Evolutionary conservation across 2,113 vertebrate genomes (phyloP).

Genomic region (Oplegnathus fasciatus): DNA sequence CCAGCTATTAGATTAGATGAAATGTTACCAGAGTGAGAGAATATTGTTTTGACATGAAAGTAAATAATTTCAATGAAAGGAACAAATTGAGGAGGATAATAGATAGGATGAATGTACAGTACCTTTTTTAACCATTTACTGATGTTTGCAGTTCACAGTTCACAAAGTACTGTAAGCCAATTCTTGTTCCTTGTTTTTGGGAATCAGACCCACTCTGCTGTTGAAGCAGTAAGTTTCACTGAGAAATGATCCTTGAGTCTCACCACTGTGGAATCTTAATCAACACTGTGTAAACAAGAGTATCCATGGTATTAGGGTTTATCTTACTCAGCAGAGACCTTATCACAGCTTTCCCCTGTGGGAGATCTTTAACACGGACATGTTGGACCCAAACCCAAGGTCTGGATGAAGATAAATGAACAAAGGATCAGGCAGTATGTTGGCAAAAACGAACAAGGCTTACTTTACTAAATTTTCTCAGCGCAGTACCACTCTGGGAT

Average conservation of each 20-base stretch:
- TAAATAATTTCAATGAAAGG: background rate
- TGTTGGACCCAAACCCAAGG: conserved; percentile 14
- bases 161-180: background rate
- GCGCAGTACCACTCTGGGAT: background rate
- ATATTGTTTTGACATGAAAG: background rate
- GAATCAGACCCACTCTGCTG: background rate
- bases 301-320: conserved; percentile 13
- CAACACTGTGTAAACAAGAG: conserved; percentile 35
- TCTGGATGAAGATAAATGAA: conserved; percentile 35
- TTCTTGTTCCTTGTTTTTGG: conserved; percentile 22
- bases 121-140: background rate
- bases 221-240: background rate
- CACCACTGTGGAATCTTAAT: conserved; percentile 12
- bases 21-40: background rate
- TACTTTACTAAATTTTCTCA: background rate
- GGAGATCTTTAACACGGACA: conserved; percentile 7
- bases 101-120: background rate
- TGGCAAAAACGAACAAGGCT: conserved; percentile 1
- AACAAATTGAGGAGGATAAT: background rate
- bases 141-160: background rate
- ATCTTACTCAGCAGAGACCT: conserved; percentile 24
- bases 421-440: background rate
- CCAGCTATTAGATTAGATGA: background rate
- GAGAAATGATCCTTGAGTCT: conserved; percentile 10
- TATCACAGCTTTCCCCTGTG: conserved; percentile 12